Evolutionary conservation across 2,113 vertebrate genomes (phyloP), one percentile per base, ranked within the genome.

Genomic region (Callionymus lyra): DNA sequence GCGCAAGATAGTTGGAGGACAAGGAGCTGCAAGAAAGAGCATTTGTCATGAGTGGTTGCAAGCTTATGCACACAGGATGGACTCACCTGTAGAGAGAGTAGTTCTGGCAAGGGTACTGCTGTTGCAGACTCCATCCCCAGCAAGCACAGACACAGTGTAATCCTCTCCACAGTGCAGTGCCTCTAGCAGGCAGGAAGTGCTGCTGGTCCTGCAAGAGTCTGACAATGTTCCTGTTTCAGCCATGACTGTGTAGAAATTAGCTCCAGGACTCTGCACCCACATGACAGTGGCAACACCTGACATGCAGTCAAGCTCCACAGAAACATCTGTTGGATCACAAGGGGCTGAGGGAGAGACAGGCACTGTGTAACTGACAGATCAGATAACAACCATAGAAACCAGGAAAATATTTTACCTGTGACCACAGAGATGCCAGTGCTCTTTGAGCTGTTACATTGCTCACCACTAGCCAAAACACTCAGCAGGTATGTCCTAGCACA

Each of bases 101-200:
- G 67, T 67, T 44, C n/a, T 65, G 18, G 72, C 59, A 1, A 35
- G 52, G 0, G 64, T 2, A n/a, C 65, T 65, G 59, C 81, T 87
- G 65, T 78, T 80, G 70, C 86, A 87, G 14, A 34, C 49, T 8
- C 42, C 44, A 9, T 85, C 70, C 4, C 66, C 66, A 4, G 86
- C 84, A 47, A 84, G 51, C 0, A 89, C 78, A 0, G 60, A 82
- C 18, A 88, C 52, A 12, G 46, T 68, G 56, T 82, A 87, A 33
- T 53, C 17, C 31, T 65, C 11, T 6, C 87, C 84, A 27, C 87
- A 88, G 6, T 41, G 48, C 48, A 88, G 70, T 21, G 54, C 38
- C 1, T 1, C 58, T 31, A 87, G 64, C 4, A 70, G 14, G 45
- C 86, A 88, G 60, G 57, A 65, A 2, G 59, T 72, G 31, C 40